Evolutionary conservation across 2,113 vertebrate genomes (phyloP), one percentile per base, ranked within the genome.

Genomic region (Thymallus thymallus): DNA sequence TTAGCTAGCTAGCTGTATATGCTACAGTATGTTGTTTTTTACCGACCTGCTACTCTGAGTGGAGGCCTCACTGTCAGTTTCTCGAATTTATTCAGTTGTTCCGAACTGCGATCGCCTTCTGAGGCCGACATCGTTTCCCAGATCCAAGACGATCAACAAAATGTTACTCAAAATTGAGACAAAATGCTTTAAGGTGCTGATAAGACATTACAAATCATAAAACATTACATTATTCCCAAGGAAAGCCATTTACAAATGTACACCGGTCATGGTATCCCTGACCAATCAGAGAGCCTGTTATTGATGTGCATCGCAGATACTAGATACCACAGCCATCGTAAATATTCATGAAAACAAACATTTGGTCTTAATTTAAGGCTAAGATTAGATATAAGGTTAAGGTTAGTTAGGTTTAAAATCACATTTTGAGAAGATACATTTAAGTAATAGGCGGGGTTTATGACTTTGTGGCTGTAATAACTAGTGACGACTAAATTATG

Each of bases 21-120:
- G 87, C 79, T 88, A 80, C 12, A 23, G 3, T 6, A 64, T 18
- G 16, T 30, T 86, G 82, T 78, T 81, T 79, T 79, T 51, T 79
- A 94, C 95, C 93, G 90, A 98, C 96, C 95, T 93, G 94, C 90
- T 81, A 88, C 87, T 76, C 85, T 78, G 74, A 91, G 84, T 73
- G 92, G 92, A 85, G 94, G 94, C 88, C 95, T 94, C 84, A 92
- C 92, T 81, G 93, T 91, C 88, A 98, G 91, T 78, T 88, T 94
- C 88, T 96, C 93, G 86, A 98, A 98, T 83, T 51, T 87, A 74
- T 92, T 94, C 78, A 94, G 91, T 84, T 86, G 90, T 67, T 91
- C 91, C 48, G 72, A 74, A 80, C 83, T 86, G 79, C 86, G 84
- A 66, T 75, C 78, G 10, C 75, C 82, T 64, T 87, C 89, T 12